Evolutionary conservation across 2,888 invertebrate species (phyloP).

Genomic region (Trachelus troglodyta): DNA sequence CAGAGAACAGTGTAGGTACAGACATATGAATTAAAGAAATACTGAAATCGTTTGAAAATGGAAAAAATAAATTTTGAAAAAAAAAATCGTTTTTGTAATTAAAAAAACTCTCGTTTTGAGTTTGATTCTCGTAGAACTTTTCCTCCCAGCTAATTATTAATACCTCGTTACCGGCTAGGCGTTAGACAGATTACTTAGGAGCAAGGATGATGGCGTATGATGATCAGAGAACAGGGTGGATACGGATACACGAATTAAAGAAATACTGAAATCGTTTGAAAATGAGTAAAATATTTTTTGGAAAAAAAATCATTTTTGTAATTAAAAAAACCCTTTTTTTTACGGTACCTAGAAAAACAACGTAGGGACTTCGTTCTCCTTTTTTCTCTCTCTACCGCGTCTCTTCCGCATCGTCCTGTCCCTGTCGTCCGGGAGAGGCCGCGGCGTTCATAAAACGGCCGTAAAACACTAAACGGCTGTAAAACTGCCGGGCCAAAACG

Average conservation of each 20-base stretch:
- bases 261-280: too few species aligned
- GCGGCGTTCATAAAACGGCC: slow-evolving; percentile 64
- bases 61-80: too few species aligned
- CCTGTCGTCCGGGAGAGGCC: slow-evolving; percentile 37
- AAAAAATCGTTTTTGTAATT: too few species aligned
- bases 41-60: too few species aligned
- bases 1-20: too few species aligned
- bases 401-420: too few species aligned
- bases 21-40: too few species aligned
- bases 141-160: not conserved
- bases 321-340: slow-evolving; percentile 2
- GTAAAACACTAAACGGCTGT: slow-evolving; percentile 67
- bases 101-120: too few species aligned
- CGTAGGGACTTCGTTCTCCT: not conserved
- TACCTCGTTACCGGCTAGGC: slow-evolving; percentile 20
- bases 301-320: not conserved
- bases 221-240: too few species aligned
- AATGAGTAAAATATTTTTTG: not conserved
- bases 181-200: slow-evolving; percentile 16
- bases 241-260: rapidly evolving
- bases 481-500: slow-evolving; percentile 65
- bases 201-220: too few species aligned
- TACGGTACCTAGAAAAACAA: not conserved
- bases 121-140: slow-evolving; percentile 25
- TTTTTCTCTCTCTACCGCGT: too few species aligned